Percentiles rank a stretch among this genome's conserved stretches.
Conservation (phyloP, 2,113 vertebrate genomes). For the Misgurnus mizolepis region DNA sequence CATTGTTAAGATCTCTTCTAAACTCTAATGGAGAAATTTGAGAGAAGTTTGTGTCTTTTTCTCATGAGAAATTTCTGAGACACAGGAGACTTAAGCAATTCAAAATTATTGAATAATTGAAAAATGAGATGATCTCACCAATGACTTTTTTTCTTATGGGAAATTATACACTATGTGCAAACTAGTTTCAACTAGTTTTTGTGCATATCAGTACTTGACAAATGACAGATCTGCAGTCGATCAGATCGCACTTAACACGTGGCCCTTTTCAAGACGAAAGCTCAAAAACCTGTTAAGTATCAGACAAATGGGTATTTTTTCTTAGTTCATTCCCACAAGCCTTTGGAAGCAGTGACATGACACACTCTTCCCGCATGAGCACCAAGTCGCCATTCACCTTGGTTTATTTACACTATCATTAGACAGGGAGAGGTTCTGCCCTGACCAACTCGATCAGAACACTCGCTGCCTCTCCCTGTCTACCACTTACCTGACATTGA, state of each 20-base stretch:
- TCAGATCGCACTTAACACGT: background rate
- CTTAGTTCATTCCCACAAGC: background rate
- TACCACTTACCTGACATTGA: slow-evolving; percentile 65
- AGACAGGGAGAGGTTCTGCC: slow-evolving; percentile 67
- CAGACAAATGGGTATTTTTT: slow-evolving; percentile 3
- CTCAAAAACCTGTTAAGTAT: slow-evolving; percentile 15
- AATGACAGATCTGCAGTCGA: background rate
- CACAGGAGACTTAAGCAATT: too few species aligned
- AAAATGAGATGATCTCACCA: too few species aligned
- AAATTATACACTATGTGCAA: background rate
- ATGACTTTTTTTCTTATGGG: too few species aligned
- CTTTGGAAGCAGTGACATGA: slow-evolving; percentile 26
- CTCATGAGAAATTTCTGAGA: too few species aligned
- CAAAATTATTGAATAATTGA: too few species aligned
- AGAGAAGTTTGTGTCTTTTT: too few species aligned
- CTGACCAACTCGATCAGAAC: slow-evolving; percentile 60
- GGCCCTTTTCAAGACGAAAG: background rate
- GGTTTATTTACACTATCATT: slow-evolving; percentile 79
- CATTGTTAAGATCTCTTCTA: too few species aligned
- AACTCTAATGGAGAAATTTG: too few species aligned
- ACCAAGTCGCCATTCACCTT: slow-evolving; percentile 67
- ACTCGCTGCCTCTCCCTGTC: slow-evolving; percentile 34
- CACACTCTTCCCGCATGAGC: slow-evolving; percentile 29
- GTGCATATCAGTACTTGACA: background rate
- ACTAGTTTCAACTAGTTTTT: background rate